Evolutionary conservation across 1,140 invertebrate genomes (phyloP), one percentile per base, ranked within the genome.

Genomic region (Hirudo medicinalis): DNA sequence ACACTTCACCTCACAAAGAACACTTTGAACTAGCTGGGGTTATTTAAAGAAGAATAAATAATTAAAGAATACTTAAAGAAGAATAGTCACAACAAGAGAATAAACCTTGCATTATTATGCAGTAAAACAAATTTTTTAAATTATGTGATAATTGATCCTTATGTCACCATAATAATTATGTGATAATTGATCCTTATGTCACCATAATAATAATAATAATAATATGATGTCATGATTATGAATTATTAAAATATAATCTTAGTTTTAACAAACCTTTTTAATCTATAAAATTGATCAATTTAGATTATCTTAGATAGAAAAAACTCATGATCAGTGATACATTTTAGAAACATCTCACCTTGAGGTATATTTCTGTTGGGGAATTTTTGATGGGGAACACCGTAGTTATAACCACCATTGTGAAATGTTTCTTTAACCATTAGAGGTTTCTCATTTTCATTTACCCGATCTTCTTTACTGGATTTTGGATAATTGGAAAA

Each of bases 381-480:
- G 19, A 25, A 25, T 22, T 22, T 63, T 25, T 54, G 67, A 69
- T 74, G 75, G 53, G 78, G 80, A 17, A 81, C 76, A 13, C 80
- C 80, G 76, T 81, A 81, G 72, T 80, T 80, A 72, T 81, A 81
- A 15, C 79, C 77, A 66, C 74, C 71, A 69, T 76, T 71, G 72
- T 79, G 77, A n/a, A 67, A 17, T n/a, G 72, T 54, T 60, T 27
- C 72, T 68, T 74, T 55, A 19, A 70, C 43, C 36, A 69, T 43
- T 36, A 57, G 27, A 43, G 29, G 49, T 60, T 67, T 73, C 32
- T 67, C 71, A n/a, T 72, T 57, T 55, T 71, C 29, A 29, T 69
- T 43, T 5, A 13, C 29, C 11, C 57, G 9, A 13, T 22, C 29
- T 63, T 63, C 53, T 54, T 25, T n/a, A 13, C 53, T 25, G 19